Evolutionary conservation across 2,888 invertebrate genomes (phyloP), one percentile per base, ranked within the genome.

Genomic region (Morpho helenor): DNA sequence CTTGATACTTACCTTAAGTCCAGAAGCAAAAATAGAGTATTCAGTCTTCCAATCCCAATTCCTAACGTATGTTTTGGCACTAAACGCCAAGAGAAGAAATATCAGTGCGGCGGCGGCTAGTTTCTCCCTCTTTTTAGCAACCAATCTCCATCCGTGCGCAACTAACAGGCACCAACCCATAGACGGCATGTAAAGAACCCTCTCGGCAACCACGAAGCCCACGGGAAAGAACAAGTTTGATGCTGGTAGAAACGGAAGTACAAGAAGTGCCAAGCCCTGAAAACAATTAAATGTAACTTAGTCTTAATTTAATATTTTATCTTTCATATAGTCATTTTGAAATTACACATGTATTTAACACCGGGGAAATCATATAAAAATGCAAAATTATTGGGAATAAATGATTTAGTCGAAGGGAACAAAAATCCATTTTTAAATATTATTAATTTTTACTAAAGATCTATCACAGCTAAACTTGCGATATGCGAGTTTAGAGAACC

Each of bases 211-310:
- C 63, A 99, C 99, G 84, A 99, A 99, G 2, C 99, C 99, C 54
- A 99, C 99, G 0, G 98, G 98, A 88, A 99, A 99, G 91, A 99
- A 98, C 52, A 99, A 92, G 91, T 99, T 99, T 54, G 98, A 98
- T 0, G 99, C 98, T 56, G 98, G 99, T 65, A 99, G 90, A 84
- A 98, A 99, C 54, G 99, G 98, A 57, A 98, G 90, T 57, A 96
- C 94, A 77, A 98, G 92, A 76, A 98, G 93, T 45, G 97, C 95
- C 68, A 98, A 88, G 71, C 97, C 95, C 97, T 96, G 92, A 46
- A 92, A 91, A 52, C 66, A 73, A 62, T 66, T 16, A 50, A 6
- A 31, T 49, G 46, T 39, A 23, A 31, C 41, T 47, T 31, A 31
- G 31, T 31, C 31, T 5, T 31, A 31, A 31, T 31, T 31, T 31